phyloP scores from a whole-genome alignment of 2,888 invertebrate genomes.

The Crossocerus cetratus region DNA sequence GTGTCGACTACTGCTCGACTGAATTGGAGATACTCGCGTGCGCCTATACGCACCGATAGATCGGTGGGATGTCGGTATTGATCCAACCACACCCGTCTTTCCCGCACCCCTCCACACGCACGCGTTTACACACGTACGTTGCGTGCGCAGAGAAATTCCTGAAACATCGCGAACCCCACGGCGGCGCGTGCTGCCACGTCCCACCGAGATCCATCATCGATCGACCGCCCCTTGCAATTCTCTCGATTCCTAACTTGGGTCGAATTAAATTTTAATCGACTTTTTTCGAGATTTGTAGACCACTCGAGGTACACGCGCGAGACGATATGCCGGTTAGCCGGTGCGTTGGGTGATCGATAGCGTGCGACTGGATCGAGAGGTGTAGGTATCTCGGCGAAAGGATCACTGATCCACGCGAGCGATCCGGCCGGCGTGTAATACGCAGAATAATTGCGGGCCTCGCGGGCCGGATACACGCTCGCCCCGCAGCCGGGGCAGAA shows the following conservation, averaged over 20 bases:
- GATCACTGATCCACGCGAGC: background rate
- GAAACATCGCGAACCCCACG: conserved; percentile 34
- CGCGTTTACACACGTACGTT: conserved; percentile 46
- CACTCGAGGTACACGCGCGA: too few relatives aligned
- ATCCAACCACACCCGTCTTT: conserved; percentile 75
- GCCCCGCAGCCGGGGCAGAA: conserved; percentile 16
- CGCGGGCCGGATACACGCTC: conserved; percentile 9
- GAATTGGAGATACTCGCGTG: conserved; percentile 33
- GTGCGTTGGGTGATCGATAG: background rate
- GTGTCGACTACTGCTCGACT: too few relatives aligned
- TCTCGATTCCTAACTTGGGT: too few relatives aligned
- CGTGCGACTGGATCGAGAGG: background rate
- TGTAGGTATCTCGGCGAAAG: background rate
- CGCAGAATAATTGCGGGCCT: conserved; percentile 12
- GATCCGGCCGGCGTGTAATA: conserved; percentile 1
- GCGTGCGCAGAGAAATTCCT: conserved; percentile 59
- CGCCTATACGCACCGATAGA: conserved; percentile 63
- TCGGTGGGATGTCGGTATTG: conserved; percentile 73
- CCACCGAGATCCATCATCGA: too few relatives aligned
- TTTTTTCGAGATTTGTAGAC: too few relatives aligned
- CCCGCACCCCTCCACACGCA: conserved; percentile 56
- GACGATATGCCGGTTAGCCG: background rate
- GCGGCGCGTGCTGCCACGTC: background rate
- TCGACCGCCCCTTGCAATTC: too few relatives aligned
- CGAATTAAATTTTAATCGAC: too few relatives aligned